A percentile compares a stretch with the other conserved stretches of the same genome.
Conservation (phyloP, 2,113 vertebrate genomes). For the Epinephelus fuscoguttatus region DNA sequence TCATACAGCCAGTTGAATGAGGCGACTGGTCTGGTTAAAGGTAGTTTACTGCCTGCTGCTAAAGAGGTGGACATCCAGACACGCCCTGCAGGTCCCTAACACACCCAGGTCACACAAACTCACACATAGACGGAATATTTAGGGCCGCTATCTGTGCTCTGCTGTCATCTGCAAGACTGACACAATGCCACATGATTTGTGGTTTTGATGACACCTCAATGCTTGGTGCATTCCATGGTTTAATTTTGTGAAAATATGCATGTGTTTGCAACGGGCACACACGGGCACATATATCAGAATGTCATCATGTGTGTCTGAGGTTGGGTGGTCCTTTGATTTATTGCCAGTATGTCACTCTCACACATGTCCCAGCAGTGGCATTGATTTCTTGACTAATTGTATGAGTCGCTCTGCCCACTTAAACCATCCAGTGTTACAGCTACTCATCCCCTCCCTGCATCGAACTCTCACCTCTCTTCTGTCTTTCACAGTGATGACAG, state of each 20-base stretch:
- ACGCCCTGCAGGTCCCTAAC: slow-evolving; percentile 53
- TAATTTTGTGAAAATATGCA: not conserved
- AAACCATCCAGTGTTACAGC: slow-evolving; percentile 17
- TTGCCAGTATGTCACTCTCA: slow-evolving; percentile 2
- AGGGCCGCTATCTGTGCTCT: slow-evolving; percentile 6
- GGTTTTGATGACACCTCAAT: slow-evolving; percentile 29
- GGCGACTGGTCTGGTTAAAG: slow-evolving; percentile 52
- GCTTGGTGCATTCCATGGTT: not conserved
- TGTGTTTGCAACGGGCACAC: slow-evolving; percentile 19
- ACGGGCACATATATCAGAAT: slow-evolving; percentile 11
- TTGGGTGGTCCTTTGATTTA: slow-evolving; percentile 73
- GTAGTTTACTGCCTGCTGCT: slow-evolving; percentile 63
- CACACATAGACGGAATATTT: slow-evolving; percentile 26
- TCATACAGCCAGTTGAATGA: slow-evolving; percentile 59
- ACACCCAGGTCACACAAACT: slow-evolving; percentile 53
- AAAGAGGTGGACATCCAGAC: slow-evolving; percentile 57
- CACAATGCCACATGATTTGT: slow-evolving; percentile 53
- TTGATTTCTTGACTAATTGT: slow-evolving; percentile 61
- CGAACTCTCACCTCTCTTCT: slow-evolving; percentile 24
- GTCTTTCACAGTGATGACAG: slow-evolving; percentile 31
- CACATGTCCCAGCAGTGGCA: slow-evolving; percentile 33
- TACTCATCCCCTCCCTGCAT: slow-evolving; percentile 30
- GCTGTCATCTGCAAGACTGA: slow-evolving; percentile 32
- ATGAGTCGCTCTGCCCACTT: not conserved
- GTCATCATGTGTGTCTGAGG: slow-evolving; percentile 31